Conservation (phyloP, 2,113 vertebrate genomes). For the Cepphus grylle region DNA sequence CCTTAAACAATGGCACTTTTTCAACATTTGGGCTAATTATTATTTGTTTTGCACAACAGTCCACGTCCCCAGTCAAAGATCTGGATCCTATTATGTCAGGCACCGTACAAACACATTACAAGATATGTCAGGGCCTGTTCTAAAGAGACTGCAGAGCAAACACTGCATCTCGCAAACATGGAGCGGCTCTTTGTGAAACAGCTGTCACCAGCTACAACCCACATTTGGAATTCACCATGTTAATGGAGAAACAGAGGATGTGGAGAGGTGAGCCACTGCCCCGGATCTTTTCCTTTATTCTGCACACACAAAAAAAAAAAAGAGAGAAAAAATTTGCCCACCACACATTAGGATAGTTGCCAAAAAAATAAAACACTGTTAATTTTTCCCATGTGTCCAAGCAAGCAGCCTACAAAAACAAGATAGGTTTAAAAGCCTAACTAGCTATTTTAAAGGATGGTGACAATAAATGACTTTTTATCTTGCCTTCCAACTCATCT, state of each 20-base stretch:
- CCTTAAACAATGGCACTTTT: neutral
- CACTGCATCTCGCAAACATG: neutral
- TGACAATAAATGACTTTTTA: slow-evolving; percentile 33
- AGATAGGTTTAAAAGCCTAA: slow-evolving; percentile 57
- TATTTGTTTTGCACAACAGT: neutral
- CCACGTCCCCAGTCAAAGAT: neutral
- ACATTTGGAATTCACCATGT: neutral
- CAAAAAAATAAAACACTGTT: neutral
- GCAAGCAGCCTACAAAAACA: neutral
- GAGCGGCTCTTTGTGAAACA: slow-evolving; percentile 22
- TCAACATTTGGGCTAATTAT: neutral
- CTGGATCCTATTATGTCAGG: neutral
- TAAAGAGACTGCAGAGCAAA: slow-evolving; percentile 37
- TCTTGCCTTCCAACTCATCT: neutral
- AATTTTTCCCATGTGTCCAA: slow-evolving; percentile 67
- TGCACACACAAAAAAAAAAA: neutral
- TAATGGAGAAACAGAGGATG: neutral
- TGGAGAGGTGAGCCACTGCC: neutral
- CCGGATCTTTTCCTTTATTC: neutral
- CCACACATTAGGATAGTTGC: neutral
- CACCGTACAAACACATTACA: slow-evolving; percentile 24
- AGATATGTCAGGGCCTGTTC: neutral
- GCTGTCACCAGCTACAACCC: neutral
- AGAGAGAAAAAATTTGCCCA: neutral
- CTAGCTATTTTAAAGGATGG: slow-evolving; percentile 45